These are phyloP conservation scores for Vanessa cardui DNA, from an alignment of 2,888 invertebrate species.

Conservation along the genomic window DNA sequence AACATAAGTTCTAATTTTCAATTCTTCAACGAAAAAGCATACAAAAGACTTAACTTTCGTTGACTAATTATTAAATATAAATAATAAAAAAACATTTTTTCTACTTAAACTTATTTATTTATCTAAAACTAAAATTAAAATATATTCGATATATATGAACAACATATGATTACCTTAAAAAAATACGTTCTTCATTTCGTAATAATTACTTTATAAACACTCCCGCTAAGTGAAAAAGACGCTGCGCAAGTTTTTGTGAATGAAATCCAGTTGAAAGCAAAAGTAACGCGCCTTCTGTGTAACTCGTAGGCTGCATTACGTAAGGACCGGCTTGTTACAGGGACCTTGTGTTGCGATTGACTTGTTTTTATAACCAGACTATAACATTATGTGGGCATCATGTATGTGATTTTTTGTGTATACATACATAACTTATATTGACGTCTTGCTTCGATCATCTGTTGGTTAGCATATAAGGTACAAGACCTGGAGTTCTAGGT, in stretches of 20 bases:
- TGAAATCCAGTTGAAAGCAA: slow-evolving; percentile 42
- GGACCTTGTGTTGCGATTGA: slow-evolving; percentile 4
- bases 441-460: neutral
- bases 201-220: slow-evolving; percentile 1
- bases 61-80: too few relatives aligned
- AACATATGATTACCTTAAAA: neutral
- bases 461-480: neutral
- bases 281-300: slow-evolving; percentile 29
- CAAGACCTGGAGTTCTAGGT: neutral
- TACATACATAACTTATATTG: neutral
- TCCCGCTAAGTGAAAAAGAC: slow-evolving; percentile 11
- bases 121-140: too few relatives aligned
- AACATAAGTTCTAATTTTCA: too few relatives aligned
- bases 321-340: slow-evolving; percentile 24
- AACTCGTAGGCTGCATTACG: slow-evolving; percentile 25
- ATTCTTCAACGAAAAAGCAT: too few relatives aligned
- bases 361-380: neutral
- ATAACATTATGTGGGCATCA: neutral
- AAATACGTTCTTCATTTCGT: neutral
- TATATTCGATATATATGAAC: neutral
- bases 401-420: neutral
- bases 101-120: too few relatives aligned
- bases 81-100: too few relatives aligned
- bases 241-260: slow-evolving; percentile 40
- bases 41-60: too few relatives aligned